phyloP scores from a whole-genome alignment of 1,140 invertebrate species.

The Venturia canescens region DNA sequence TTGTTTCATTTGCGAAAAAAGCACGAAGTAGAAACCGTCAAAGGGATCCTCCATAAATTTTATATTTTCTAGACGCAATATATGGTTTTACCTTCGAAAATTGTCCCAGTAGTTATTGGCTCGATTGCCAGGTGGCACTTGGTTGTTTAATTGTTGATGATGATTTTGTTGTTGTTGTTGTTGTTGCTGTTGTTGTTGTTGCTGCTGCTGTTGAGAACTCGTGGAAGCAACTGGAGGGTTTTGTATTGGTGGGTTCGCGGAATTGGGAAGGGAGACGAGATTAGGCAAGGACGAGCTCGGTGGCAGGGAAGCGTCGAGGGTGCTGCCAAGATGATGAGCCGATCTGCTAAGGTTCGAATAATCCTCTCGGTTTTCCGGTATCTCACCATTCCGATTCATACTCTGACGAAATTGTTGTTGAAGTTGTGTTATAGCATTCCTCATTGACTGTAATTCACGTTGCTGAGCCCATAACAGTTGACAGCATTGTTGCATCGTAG shows the following conservation, averaged over 20 bases:
- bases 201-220: constrained; percentile 63
- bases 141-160: constrained; percentile 85
- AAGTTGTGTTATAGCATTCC: constrained; percentile 69
- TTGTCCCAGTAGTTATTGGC: constrained; percentile 96
- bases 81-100: constrained; percentile 85
- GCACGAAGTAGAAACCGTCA: neutral
- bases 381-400: constrained; percentile 47
- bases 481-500: constrained; percentile 81
- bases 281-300: constrained; percentile 70
- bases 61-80: neutral
- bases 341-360: constrained; percentile 65
- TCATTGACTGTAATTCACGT: constrained; percentile 78
- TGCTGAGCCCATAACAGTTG: constrained; percentile 81
- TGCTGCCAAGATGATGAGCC: constrained; percentile 61
- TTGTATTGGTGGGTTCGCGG: constrained; percentile 59
- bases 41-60: constrained; percentile 7
- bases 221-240: constrained; percentile 52
- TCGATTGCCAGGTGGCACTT: constrained; percentile 90
- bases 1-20: neutral
- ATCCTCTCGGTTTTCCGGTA: constrained; percentile 61
- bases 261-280: constrained; percentile 67
- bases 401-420: constrained; percentile 65
- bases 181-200: constrained; percentile 71
- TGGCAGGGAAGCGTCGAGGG: constrained; percentile 63
- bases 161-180: constrained; percentile 63